These are phyloP conservation scores for Rhagoletis pomonella DNA, from an alignment of 1,140 invertebrate genomes.

Conservation along the genomic window DNA sequence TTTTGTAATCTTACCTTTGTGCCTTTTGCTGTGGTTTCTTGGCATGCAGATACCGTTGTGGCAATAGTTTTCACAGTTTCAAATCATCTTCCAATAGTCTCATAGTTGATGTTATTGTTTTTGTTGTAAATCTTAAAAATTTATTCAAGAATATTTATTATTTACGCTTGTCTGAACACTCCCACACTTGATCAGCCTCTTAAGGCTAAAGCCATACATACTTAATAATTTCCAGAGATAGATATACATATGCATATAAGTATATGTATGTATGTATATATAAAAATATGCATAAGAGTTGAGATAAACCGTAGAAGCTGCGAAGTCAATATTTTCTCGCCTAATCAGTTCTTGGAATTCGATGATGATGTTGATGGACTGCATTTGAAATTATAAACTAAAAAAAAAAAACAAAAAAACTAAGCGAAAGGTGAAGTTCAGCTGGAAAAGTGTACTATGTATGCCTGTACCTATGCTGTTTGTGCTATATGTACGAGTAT, in stretches of 20 bases:
- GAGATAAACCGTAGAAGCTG: not conserved
- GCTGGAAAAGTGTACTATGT: too few relatives aligned
- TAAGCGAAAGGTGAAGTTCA: not conserved
- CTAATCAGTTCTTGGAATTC: slow-evolving; percentile 14
- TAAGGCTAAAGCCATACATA: slow-evolving; percentile 17
- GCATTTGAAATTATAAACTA: too few relatives aligned
- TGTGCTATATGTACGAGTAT: not conserved
- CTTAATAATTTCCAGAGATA: not conserved
- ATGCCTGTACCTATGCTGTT: not conserved
- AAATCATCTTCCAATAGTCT: not conserved
- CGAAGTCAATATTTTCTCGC: not conserved
- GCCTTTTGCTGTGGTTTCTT: slow-evolving; percentile 15
- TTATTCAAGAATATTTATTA: not conserved
- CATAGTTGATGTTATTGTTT: not conserved
- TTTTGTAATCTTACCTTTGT: not conserved
- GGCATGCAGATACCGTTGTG: slow-evolving; percentile 18
- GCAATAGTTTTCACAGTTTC: not conserved
- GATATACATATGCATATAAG: not conserved
- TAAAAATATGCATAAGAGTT: not conserved
- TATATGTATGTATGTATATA: not conserved
- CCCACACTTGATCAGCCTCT: slow-evolving; percentile 11
- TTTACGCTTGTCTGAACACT: not conserved
- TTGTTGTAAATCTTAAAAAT: not conserved
- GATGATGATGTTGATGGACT: not conserved
- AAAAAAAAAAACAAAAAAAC: not conserved